Percentiles rank a stretch among this genome's conserved stretches.
Conservation (phyloP, 53 echinoderm and acorn worm species). For the Echinometra lucunter region DNA sequence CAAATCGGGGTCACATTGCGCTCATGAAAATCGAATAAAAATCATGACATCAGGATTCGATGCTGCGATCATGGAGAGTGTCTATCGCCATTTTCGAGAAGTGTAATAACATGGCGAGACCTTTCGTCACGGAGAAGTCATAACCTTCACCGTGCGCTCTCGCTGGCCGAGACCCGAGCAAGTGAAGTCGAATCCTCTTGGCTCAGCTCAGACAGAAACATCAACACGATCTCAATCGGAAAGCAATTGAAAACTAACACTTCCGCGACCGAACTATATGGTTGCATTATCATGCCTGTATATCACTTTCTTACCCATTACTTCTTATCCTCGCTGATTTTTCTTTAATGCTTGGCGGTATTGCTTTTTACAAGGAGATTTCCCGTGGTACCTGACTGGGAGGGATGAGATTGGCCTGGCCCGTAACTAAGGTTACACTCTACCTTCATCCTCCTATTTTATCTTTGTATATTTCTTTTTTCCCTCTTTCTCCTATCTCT, state of each 20-base stretch:
- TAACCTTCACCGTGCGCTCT: slow-evolving; percentile 31
- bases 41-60: slow-evolving; percentile 28
- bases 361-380: not conserved
- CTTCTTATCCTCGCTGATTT: not conserved
- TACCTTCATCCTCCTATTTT: not conserved
- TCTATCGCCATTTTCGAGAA: not conserved
- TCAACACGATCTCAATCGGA: slow-evolving; percentile 58
- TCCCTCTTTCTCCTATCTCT: not conserved
- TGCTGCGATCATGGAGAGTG: not conserved
- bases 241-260: slow-evolving; percentile 65
- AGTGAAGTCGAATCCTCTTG: not conserved
- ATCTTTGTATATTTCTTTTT: not conserved
- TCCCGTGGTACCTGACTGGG: slow-evolving; percentile 37
- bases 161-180: slow-evolving; percentile 18
- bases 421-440: slow-evolving; percentile 20
- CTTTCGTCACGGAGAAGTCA: not conserved
- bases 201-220: slow-evolving; percentile 36
- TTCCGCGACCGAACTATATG: slow-evolving; percentile 18
- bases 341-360: not conserved
- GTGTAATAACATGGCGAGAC: slow-evolving; percentile 17
- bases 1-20: slow-evolving; percentile 12
- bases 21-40: slow-evolving; percentile 34
- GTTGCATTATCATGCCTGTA: slow-evolving; percentile 28
- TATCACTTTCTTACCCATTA: slow-evolving; percentile 21
- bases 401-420: not conserved